Base-by-base conservation (phyloP, 2,888 invertebrate species). In the Euproctis similis region DNA sequence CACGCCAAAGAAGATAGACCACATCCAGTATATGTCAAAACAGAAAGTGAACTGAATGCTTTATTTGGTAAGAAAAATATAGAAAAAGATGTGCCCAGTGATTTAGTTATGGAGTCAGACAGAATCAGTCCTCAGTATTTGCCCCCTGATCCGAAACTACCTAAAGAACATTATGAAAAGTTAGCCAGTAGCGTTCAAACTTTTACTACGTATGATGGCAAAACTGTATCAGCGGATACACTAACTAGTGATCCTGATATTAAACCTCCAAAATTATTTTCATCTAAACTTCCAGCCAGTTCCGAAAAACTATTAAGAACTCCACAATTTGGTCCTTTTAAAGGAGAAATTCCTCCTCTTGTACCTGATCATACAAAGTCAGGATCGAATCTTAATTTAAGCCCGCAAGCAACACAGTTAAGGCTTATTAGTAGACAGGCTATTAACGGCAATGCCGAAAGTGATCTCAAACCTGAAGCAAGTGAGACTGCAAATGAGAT, bases 201-300 rank as follows among this genome's bases (percentile, higher is more conserved):
- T 0, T 88, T 91, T 12, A 89, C 92, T 3, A 89, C 92, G 1
- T 93, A 90, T 48, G 93, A 93, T 48, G 93, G 93, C 0, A 92
- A 91, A 66, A 88, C 87, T 25, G 87, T 93, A 3, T 88, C 91
- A 1, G 91, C 91, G 23, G 80, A 82, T 10, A 86, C 85, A 1
- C 59, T 90, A 23, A 87, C 89, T 0, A 87, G 89, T 43, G 71
- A 89, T 7, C 78, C 88, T 1, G 75, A 84, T 12, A 60, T 58
- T 4, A 60, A 73, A 0, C 70, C 59, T 34, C 42, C 53, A 2
- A 78, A 77, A 48, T 34, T 73, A 19, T 85, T 75, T 39, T 82
- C 84, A 6, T 63, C 82, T 1, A 84, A 82, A 46, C 50, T 84
- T 7, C 77, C 81, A 4, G 66, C 73, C 8, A 75, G 64, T 28